Evolutionary conservation across 2,113 vertebrate genomes (phyloP), one percentile per base, ranked within the genome.

Genomic region (Dolichallabes microphthalmus): DNA sequence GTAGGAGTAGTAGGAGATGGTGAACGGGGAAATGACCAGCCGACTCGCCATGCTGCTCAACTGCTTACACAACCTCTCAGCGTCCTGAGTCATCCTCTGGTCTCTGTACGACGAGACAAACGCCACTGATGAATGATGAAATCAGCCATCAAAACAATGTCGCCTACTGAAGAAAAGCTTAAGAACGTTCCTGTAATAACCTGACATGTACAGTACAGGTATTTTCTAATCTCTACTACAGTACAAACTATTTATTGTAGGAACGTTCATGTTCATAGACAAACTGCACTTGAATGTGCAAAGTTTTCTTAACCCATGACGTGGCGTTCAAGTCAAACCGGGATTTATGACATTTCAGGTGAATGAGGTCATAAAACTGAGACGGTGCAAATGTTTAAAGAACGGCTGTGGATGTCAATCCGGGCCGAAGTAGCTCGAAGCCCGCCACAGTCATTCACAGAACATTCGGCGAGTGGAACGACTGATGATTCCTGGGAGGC

Each of bases 71-170:
- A 99, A 93, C 66, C 96, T 93, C 89, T 99, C 98, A 66, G 94
- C 95, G 1, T 99, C 98, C 92, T 99, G 98, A 91, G 97, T 99
- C 93, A 99, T 99, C 7, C 98, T 94, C 94, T 99, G 98, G 92
- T 99, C 98, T 83, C 98, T 99, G 91, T 7, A 32, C 0, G 13
- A 53, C 35, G 45, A 45, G 45, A 88, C 0, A 35, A 45, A 76
- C 9, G 85, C 30, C 45, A 0, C 45, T 7, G 45, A 45, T 11
- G 4, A 39, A 39, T 10, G 22, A 71, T 4, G 39, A 10, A 50
- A 20, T 73, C 11, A 25, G 69, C 39, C 20, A 25, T 50, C 35
- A 7, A 50, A 73, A 73, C n/a, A 73, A 50, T 5, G 69, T 25
- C 69, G 25, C 20, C 10, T 5, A 63, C 11, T 27, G 15, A 76